A percentile compares a stretch with the other conserved stretches of the same genome.
Evolutionary conservation across 2,888 invertebrate genomes (phyloP).

Genomic region (Mythimna pallens): DNA sequence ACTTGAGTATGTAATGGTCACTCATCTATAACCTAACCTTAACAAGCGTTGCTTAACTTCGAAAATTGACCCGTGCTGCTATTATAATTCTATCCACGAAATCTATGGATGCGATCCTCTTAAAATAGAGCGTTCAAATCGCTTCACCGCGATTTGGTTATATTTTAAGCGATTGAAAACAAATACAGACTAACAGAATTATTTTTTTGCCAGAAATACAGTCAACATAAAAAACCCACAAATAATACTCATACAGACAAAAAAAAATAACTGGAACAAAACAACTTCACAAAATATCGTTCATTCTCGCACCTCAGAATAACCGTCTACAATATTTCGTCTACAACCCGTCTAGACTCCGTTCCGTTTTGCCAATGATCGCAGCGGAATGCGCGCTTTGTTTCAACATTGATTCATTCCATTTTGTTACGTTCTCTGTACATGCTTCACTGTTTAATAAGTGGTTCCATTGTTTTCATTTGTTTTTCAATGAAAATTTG

Average conservation of each 20-base stretch:
- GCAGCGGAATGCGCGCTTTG: constrained; percentile 61
- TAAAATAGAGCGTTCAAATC: too few relatives aligned
- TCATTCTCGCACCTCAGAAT: constrained; percentile 47
- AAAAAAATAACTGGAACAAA: not conserved
- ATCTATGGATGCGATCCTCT: too few relatives aligned
- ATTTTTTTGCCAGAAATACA: too few relatives aligned
- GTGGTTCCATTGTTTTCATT: constrained; percentile 41
- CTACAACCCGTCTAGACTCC: constrained; percentile 73
- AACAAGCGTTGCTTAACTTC: too few relatives aligned
- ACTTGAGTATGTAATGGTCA: too few relatives aligned
- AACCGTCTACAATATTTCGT: constrained; percentile 58
- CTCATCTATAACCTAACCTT: too few relatives aligned
- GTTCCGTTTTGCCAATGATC: constrained; percentile 69
- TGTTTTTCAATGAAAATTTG: constrained; percentile 12
- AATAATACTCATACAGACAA: not conserved
- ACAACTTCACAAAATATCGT: constrained; percentile 23
- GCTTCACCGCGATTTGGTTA: too few relatives aligned
- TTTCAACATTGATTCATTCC: constrained; percentile 60
- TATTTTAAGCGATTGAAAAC: too few relatives aligned
- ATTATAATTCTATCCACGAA: too few relatives aligned
- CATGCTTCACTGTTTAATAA: constrained; percentile 50
- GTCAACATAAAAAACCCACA: not conserved
- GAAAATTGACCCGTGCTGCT: too few relatives aligned
- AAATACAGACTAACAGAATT: too few relatives aligned
- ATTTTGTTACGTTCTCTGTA: constrained; percentile 52